A percentile compares a stretch with the other conserved stretches of the same genome.
phyloP scores from a whole-genome alignment of 1,140 invertebrate genomes.

The Pogonus chalceus region DNA sequence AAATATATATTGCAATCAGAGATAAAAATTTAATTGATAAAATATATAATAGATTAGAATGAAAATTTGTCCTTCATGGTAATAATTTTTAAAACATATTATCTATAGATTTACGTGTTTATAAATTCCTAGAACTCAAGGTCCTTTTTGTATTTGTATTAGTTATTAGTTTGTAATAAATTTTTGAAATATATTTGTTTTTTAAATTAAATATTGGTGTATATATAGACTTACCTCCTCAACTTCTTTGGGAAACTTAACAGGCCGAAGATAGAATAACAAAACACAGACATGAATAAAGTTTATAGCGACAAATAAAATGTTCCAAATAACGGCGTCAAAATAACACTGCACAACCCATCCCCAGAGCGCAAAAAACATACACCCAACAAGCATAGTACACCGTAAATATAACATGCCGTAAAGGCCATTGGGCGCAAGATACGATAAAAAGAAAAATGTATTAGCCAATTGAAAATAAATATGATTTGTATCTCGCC shows the following conservation, averaged over 20 bases:
- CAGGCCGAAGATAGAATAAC: slow-evolving; percentile 69
- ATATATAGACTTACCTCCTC: slow-evolving; percentile 63
- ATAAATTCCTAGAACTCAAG: too few relatives aligned
- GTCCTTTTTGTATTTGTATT: too few relatives aligned
- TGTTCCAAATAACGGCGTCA: slow-evolving; percentile 79
- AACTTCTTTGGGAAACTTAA: slow-evolving; percentile 74
- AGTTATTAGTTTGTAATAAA: too few relatives aligned
- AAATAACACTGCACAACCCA: slow-evolving; percentile 75
- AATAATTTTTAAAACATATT: too few relatives aligned
- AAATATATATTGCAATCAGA: too few relatives aligned
- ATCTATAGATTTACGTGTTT: too few relatives aligned
- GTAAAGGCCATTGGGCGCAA: slow-evolving; percentile 67
- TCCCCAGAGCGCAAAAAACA: slow-evolving; percentile 69
- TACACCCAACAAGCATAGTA: slow-evolving; percentile 64
- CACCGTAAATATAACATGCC: slow-evolving; percentile 69
- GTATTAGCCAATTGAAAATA: slow-evolving; percentile 77
- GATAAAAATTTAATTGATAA: too few relatives aligned
- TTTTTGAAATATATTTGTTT: too few relatives aligned
- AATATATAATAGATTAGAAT: too few relatives aligned
- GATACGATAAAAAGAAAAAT: slow-evolving; percentile 69
- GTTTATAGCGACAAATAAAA: slow-evolving; percentile 72
- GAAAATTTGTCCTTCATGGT: too few relatives aligned
- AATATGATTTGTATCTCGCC: slow-evolving; percentile 54
- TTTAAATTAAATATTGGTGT: too few relatives aligned
- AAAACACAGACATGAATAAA: slow-evolving; percentile 70